Evolutionary conservation across 1,140 invertebrate species (phyloP).

Genomic region (Nixonia krombeini): DNA sequence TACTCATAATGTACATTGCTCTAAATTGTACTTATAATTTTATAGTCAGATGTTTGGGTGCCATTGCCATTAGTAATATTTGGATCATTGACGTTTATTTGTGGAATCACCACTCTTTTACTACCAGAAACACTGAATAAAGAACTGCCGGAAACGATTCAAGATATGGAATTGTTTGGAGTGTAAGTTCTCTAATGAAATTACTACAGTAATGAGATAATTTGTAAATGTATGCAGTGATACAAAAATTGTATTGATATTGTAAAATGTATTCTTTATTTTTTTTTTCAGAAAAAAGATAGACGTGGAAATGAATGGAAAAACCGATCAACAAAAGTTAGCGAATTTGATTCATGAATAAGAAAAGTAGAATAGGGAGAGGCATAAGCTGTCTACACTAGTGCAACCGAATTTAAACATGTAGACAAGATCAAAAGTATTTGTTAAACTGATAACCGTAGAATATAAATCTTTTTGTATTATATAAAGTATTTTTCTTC

Average conservation of each 20-base stretch:
- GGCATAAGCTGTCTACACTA: no score
- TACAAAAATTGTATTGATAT: no score
- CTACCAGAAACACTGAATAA: slow-evolving; percentile 84
- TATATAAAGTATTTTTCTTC: no score
- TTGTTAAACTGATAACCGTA: no score
- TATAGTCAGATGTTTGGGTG: slow-evolving; percentile 74
- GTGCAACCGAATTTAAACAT: no score
- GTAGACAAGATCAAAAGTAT: no score
- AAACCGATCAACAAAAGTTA: neutral
- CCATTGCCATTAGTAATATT: slow-evolving; percentile 83
- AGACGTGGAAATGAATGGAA: neutral
- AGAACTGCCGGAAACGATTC: slow-evolving; percentile 81
- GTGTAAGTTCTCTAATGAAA: slow-evolving; percentile 72
- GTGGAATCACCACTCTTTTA: slow-evolving; percentile 77
- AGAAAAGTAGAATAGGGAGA: no score
- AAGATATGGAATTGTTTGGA: slow-evolving; percentile 81
- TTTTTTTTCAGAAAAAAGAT: neutral
- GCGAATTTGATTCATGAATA: no score
- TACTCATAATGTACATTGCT: neutral
- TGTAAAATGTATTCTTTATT: neutral
- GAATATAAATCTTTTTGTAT: no score
- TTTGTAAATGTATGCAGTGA: no score
- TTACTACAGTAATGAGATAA: no score
- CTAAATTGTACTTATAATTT: slow-evolving; percentile 26
- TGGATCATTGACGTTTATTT: slow-evolving; percentile 76